A percentile compares a stretch with the other conserved stretches of the same genome.
phyloP scores from a whole-genome alignment of 1,140 invertebrate genomes.

The Neomicropteryx cornuta region DNA sequence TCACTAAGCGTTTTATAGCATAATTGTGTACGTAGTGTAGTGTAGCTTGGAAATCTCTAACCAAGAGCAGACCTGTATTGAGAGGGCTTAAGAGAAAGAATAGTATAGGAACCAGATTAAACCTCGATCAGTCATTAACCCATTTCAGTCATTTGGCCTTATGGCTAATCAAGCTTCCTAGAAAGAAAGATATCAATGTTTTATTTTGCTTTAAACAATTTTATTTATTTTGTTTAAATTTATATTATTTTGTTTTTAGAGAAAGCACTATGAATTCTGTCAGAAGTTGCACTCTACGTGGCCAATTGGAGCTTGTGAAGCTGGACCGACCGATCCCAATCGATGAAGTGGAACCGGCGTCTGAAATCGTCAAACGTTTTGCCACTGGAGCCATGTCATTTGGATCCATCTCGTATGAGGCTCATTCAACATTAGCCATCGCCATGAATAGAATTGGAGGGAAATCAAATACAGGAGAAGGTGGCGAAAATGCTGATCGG shows the following conservation, averaged over 20 bases:
- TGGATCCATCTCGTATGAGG: conserved; percentile 64
- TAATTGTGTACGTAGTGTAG: too few relatives aligned
- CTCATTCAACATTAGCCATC: conserved; percentile 87
- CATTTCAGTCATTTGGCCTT: too few relatives aligned
- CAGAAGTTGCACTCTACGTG: conserved; percentile 79
- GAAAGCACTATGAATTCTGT: conserved; percentile 83
- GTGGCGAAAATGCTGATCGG: conserved; percentile 78
- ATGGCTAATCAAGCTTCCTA: too few relatives aligned
- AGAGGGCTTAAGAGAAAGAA: too few relatives aligned
- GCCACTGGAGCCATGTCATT: conserved; percentile 47
- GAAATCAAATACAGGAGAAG: conserved; percentile 96
- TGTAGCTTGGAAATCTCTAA: too few relatives aligned
- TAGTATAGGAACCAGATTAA: too few relatives aligned
- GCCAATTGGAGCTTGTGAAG: conserved; percentile 79
- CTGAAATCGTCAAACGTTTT: conserved; percentile 91
- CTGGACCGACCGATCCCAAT: conserved; percentile 69
- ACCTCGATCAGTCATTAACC: too few relatives aligned
- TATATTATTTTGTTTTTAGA: conserved; percentile 33
- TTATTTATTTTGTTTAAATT: too few relatives aligned
- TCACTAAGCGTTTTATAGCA: too few relatives aligned
- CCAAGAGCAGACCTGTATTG: too few relatives aligned
- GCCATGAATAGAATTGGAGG: conserved; percentile 96
- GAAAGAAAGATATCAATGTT: too few relatives aligned
- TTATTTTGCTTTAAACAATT: too few relatives aligned
- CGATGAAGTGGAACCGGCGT: conserved; percentile 81